Base-by-base conservation (phyloP, 2,113 vertebrate species). In the Trochalopteron elliotii region DNA sequence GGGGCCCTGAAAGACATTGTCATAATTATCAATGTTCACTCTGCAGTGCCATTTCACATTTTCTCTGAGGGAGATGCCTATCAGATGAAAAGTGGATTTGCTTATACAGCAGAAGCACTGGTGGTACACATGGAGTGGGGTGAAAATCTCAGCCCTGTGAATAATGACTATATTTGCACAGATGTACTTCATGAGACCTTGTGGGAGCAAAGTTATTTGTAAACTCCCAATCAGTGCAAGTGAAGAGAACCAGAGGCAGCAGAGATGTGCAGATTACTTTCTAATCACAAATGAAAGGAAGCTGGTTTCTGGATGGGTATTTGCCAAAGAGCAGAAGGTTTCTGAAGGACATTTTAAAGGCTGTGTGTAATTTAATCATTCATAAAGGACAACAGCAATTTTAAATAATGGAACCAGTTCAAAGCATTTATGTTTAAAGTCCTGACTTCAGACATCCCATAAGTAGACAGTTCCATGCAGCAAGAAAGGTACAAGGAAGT, bases 171-270 rank as follows among this genome's bases (percentile, higher is more conserved):
- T 5, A 31, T 42, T 88, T 70, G 39, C 87, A 52, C 1, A 70
- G 42, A 49, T 0, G 0, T 37, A 60, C 42, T 89, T 76, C 90
- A 83, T 0, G 0, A 47, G 60, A 31, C 44, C 47, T 44, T 17
- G 35, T 71, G 60, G 64, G 55, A 89, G 76, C 35, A 79, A 87
- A 95, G 56, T 14, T 79, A 87, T 78, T 90, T 76, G 81, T 80
- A 77, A 96, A 94, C 82, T 90, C 70, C 49, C 83, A 60, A 31
- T 61, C 24, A 2, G 31, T 50, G 42, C 39, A 75, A 94, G 47
- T 30, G 86, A 94, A 92, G 68, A 95, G 86, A 83, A 93, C 35
- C 86, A 93, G 88, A 9, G 37, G 89, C 56, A 52, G 88, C 65
- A 63, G 59, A 80, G 60, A 93, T 72, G 69, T 30, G 68, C 69